phyloP scores from a whole-genome alignment of 2,888 invertebrate genomes.

The Arctia plantaginis region DNA sequence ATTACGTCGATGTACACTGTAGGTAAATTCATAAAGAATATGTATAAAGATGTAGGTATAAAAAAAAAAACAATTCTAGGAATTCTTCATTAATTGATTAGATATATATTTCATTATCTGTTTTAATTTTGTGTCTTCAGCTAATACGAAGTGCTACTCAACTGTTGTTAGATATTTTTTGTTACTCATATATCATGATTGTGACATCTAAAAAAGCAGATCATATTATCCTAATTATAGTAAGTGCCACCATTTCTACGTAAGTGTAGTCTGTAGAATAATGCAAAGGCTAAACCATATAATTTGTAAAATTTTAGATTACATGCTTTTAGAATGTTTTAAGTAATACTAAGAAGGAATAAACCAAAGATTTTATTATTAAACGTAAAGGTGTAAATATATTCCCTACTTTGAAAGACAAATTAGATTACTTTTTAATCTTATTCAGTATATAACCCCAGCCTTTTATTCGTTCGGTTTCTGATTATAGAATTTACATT shows the following conservation, averaged over 20 bases:
- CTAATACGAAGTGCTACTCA: background rate
- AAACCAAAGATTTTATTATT: constrained; percentile 14
- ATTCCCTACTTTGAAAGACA: background rate
- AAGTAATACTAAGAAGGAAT: background rate
- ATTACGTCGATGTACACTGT: background rate
- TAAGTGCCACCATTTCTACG: background rate
- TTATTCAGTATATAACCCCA: background rate
- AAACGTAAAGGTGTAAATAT: background rate
- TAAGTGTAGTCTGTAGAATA: background rate
- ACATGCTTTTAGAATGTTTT: background rate
- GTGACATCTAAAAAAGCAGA: background rate
- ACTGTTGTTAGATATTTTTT: background rate
- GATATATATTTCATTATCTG: background rate
- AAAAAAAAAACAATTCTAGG: background rate
- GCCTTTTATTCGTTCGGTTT: background rate
- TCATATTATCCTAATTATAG: background rate
- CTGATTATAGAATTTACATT: background rate
- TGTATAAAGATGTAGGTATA: background rate
- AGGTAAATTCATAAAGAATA: background rate
- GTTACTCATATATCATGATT: background rate
- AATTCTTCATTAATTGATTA: background rate
- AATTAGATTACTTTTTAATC: background rate
- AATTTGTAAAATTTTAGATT: background rate
- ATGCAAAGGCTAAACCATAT: constrained; percentile 2
- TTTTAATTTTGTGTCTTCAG: background rate